Percentiles rank a stretch among this genome's conserved stretches.
Conservation (phyloP, 2,888 invertebrate species). For the Coelinius sp. region DNA sequence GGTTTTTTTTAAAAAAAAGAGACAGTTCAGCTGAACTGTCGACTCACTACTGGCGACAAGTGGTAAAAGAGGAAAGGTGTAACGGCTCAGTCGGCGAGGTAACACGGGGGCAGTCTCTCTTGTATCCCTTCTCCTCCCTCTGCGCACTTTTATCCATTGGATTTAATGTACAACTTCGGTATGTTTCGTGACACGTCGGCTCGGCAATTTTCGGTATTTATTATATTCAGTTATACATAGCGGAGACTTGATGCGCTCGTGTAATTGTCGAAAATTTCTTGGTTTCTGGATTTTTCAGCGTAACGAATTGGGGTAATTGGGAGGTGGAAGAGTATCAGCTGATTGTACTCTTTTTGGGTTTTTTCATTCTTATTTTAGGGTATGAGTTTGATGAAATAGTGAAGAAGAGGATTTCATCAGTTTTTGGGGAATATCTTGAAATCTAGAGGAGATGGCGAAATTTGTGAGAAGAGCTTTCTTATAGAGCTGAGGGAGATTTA, state of each 20-base stretch:
- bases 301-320: neutral
- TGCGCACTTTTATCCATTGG: neutral
- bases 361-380: neutral
- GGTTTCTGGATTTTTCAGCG: conserved; percentile 17
- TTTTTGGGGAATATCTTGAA: no score
- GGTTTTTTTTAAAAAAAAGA: conserved; percentile 12
- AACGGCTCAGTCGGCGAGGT: conserved; percentile 18
- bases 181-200: conserved; percentile 24
- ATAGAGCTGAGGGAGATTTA: no score
- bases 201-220: conserved; percentile 18
- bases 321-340: neutral
- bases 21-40: conserved; percentile 19
- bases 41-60: conserved; percentile 27
- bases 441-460: no score
- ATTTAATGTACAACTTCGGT: conserved; percentile 20
- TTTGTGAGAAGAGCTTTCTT: no score
- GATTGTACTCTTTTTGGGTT: neutral
- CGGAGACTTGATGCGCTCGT: conserved; percentile 13
- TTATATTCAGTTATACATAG: neutral
- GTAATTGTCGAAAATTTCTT: conserved; percentile 27
- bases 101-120: neutral
- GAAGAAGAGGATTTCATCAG: no score
- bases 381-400: neutral
- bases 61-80: conserved; percentile 27
- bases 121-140: neutral